Evolutionary conservation across 1,140 invertebrate species (phyloP), one percentile per base, ranked within the genome.

Genomic region (Calosoma granatense): DNA sequence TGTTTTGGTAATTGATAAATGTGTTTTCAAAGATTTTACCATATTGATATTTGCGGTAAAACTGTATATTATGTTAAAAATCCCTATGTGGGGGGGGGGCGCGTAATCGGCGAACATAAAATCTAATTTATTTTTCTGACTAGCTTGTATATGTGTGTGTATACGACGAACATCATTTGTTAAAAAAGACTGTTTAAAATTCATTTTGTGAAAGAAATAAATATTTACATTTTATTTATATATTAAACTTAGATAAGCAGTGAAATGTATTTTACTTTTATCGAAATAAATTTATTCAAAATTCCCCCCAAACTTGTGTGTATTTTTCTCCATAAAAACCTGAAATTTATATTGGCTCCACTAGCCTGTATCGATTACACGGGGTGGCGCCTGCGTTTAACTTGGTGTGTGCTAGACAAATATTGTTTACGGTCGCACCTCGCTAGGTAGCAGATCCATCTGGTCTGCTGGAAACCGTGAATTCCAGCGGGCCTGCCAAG

Each of bases 361-460:
- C n/a, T 36, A n/a, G 60, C 63, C 64, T 65, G 54, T 65, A 65
- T 65, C 57, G 64, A 65, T 65, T 59, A 11, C 22, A 55, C 11
- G 20, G n/a, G 26, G 22, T 20, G 12, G 58, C 63, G 63, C 58
- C 26, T 60, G 60, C 59, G 63, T 56, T 43, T 30, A 30, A 30
- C 26, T 30, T 30, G 14, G 4, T 30, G 26, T 6, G 4, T 6
- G 14, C 4, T 30, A 30, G 26, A 30, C 4, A 30, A 30, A 14
- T 30, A 14, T 30, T 30, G 41, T 47, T n/a, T n/a, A n/a, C n/a
- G n/a, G n/a, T n/a, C n/a, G n/a, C n/a, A n/a, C n/a, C n/a, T n/a
- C n/a, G n/a, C n/a, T n/a, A n/a, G n/a, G n/a, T n/a, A n/a, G n/a
- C n/a, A n/a, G n/a, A n/a, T n/a, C n/a, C n/a, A 6, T 36, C 4